Evolutionary conservation across 2,113 vertebrate genomes (phyloP).

Genomic region (Rhea americana): DNA sequence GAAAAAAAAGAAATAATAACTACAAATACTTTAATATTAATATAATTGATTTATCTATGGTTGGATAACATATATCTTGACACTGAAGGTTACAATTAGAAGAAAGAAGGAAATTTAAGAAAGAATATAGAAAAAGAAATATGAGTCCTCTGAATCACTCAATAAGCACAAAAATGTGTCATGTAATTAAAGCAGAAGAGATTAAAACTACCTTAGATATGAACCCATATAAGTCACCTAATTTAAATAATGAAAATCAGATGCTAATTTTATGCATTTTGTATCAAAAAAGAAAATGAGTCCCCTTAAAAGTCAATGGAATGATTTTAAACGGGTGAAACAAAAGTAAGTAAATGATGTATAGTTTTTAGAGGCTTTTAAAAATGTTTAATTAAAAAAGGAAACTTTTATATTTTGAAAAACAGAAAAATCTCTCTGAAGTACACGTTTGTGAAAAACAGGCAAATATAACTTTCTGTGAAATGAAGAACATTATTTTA

Average conservation of each 20-base stretch:
- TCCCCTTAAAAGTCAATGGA: background rate
- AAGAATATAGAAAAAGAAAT: background rate
- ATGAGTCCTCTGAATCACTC: background rate
- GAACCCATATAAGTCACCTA: background rate
- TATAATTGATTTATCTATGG: background rate
- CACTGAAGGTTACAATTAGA: background rate
- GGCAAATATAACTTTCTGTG: no score
- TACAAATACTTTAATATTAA: background rate
- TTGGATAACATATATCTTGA: background rate
- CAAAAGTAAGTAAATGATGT: background rate
- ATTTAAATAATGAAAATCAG: background rate
- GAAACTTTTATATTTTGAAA: background rate
- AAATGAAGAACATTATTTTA: background rate
- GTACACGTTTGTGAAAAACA: background rate
- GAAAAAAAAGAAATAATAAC: background rate
- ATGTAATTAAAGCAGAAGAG: background rate
- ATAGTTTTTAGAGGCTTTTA: background rate
- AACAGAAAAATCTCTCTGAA: background rate
- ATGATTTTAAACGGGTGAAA: background rate
- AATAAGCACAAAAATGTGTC: background rate
- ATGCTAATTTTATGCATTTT: background rate
- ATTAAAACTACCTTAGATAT: background rate
- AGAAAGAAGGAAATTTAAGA: background rate
- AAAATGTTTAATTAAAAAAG: background rate
- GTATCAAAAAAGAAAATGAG: background rate